A percentile compares a stretch with the other conserved stretches of the same genome.
phyloP scores from a whole-genome alignment of 2,113 vertebrate genomes.

The Sialia sialis region DNA sequence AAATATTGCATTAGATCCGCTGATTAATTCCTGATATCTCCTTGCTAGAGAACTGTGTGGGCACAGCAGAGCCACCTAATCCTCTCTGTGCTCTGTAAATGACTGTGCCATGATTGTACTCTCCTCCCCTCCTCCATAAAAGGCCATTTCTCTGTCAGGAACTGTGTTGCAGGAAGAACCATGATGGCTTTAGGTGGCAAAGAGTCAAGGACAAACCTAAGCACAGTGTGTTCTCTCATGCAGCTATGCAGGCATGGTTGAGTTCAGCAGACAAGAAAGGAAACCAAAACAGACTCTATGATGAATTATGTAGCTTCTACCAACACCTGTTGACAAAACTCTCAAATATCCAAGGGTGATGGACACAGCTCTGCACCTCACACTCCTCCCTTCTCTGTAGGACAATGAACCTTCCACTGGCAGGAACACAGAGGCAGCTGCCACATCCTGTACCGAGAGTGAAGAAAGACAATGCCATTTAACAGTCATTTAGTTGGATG shows the following conservation, averaged over 20 bases:
- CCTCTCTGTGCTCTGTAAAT: neutral
- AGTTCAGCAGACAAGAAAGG: neutral
- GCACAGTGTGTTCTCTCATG: fast-evolving
- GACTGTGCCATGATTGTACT: neutral
- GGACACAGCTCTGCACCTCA: neutral
- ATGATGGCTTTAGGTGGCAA: fast-evolving
- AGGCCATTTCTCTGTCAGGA: neutral
- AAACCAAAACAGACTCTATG: neutral
- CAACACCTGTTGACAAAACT: fast-evolving
- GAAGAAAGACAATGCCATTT: neutral
- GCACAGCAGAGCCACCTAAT: neutral
- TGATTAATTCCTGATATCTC: neutral
- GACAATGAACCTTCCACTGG: neutral
- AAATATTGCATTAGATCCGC: neutral
- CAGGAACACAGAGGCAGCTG: neutral
- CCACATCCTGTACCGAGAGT: neutral
- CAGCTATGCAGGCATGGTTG: neutral
- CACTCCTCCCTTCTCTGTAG: neutral
- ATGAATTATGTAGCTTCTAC: neutral
- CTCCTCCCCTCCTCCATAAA: neutral
- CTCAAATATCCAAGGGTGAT: neutral
- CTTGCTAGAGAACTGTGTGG: neutral
- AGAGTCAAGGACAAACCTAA: neutral
- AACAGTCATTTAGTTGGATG: neutral
- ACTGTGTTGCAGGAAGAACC: neutral